phyloP scores from a whole-genome alignment of 1,140 invertebrate genomes.

The Drosophila insularis region DNA sequence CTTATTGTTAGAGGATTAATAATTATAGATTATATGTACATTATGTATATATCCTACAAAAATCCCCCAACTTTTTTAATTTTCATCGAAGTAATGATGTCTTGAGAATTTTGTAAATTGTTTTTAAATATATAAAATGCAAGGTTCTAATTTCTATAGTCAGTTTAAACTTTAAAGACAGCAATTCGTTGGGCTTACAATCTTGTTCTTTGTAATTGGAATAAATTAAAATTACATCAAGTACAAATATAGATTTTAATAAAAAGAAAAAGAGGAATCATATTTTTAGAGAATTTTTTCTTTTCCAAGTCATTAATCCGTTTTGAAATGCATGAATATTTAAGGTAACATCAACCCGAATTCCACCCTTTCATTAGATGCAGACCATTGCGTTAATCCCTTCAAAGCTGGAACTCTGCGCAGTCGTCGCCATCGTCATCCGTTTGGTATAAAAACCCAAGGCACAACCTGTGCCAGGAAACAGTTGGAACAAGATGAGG shows the following conservation, averaged over 20 bases:
- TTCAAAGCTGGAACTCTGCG: conserved; percentile 19
- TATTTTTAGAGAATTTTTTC: background rate
- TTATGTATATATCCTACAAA: too few relatives aligned
- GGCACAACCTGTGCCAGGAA: background rate
- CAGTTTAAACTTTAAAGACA: too few relatives aligned
- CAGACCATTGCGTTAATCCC: conserved; percentile 27
- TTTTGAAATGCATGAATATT: conserved; percentile 32
- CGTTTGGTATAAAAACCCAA: conserved; percentile 34
- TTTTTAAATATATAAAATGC: too few relatives aligned
- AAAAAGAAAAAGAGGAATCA: background rate
- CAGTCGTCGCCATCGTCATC: conserved; percentile 26
- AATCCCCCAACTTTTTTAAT: too few relatives aligned
- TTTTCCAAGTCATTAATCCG: conserved; percentile 6
- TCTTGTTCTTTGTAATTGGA: too few relatives aligned
- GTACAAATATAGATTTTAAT: background rate
- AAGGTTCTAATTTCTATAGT: too few relatives aligned
- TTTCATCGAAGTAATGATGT: too few relatives aligned
- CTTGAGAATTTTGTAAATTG: too few relatives aligned
- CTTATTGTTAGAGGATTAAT: too few relatives aligned
- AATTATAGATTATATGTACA: too few relatives aligned
- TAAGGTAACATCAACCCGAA: conserved; percentile 3
- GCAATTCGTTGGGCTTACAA: too few relatives aligned
- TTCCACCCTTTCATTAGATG: conserved; percentile 23
- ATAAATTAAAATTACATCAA: background rate
- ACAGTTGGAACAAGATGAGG: conserved; percentile 49